Conservation (phyloP, 2,888 invertebrate genomes). For the Caenorhabditis japonica region DNA sequence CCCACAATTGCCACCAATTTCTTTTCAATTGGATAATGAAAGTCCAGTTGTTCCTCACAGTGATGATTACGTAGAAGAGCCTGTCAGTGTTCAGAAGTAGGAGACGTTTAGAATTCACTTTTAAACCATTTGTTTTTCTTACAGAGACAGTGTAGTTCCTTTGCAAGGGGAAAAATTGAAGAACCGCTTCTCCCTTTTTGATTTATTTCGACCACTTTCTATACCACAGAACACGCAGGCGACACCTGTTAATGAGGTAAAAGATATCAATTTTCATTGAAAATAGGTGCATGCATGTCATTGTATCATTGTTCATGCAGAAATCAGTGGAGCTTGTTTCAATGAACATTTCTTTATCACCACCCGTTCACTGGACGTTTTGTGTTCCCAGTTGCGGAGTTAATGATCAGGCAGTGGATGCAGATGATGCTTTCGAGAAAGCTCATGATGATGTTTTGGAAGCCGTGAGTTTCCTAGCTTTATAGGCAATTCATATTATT, state of each 20-base stretch:
- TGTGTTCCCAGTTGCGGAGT: conserved; percentile 67
- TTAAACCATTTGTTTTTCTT: conserved; percentile 1
- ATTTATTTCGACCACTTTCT: conserved; percentile 52
- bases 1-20: conserved; percentile 22
- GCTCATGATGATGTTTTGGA: conserved; percentile 62
- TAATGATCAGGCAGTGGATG: conserved; percentile 69
- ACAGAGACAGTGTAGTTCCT: conserved; percentile 41
- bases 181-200: conserved; percentile 46
- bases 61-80: conserved; percentile 32
- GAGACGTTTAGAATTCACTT: neutral
- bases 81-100: conserved; percentile 28
- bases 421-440: conserved; percentile 65
- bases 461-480: conserved; percentile 47
- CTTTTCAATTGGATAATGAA: conserved; percentile 36
- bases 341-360: conserved; percentile 51
- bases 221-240: conserved; percentile 25
- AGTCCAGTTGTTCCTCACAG: conserved; percentile 5
- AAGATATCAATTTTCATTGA: neutral
- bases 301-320: conserved; percentile 7
- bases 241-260: conserved; percentile 26
- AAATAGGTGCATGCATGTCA: too few species aligned
- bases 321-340: conserved; percentile 10
- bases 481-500: neutral
- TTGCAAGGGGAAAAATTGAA: conserved; percentile 31
- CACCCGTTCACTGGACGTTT: conserved; percentile 67